Evolutionary conservation across 2,888 invertebrate species (phyloP), one percentile per base, ranked within the genome.

Genomic region (Patella caerulea): DNA sequence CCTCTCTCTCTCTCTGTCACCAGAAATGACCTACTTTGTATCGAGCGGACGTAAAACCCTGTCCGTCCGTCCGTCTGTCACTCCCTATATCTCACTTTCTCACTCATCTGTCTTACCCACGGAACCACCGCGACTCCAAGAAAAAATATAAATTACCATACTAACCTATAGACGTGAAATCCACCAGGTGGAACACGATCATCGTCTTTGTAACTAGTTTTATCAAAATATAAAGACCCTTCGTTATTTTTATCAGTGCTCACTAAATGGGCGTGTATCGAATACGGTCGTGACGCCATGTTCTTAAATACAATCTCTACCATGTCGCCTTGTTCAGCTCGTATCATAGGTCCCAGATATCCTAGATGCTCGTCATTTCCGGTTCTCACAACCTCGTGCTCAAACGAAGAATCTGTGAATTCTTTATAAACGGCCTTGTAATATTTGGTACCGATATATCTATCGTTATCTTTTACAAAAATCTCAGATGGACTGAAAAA

Each of bases 181-280:
- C 54, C 69, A 11, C 74, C 75, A 53, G 78, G 75, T 14, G 76
- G 72, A 0, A 81, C 76, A 14, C 71, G 71, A 52, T 84, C 83
- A 19, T 83, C 80, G 75, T 84, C 83, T 52, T 81, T 80, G 76
- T 83, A 81, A 15, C 55, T 45, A 12, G 77, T 69, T 12, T 75
- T 71, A 53, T 79, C 79, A 17, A 73, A 72, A 56, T 79, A 79
- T 15, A 75, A 19, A 14, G 70, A 55, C 24, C 86, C 86, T 81
- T 85, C 84, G 72, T 83, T 79, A 0, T 81, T 75, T 74, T 86
- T 85, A 72, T 82, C 78, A 65, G 83, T 83, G 2, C 71, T 72
- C 3, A 79, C 78, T 14, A 79, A 72, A 24, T 79, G 79, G 2
- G 78, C 73, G 15, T 81, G 81, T 15, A 81, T 76, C 1, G 79